Conservation (phyloP, 2,113 vertebrate genomes). For the Setophaga petechia region DNA sequence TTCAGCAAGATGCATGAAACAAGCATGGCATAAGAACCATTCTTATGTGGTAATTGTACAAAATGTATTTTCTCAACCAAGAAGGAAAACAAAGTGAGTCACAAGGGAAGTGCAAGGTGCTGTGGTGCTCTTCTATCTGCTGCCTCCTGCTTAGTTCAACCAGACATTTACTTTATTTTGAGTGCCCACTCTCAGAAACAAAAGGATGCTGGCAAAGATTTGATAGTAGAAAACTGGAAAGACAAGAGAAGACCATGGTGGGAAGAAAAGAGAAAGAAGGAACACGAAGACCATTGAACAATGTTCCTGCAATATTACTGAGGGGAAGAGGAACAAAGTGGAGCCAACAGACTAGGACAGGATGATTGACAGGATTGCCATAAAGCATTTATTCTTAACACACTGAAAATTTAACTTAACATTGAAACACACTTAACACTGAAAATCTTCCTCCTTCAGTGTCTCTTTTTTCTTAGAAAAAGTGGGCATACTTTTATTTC, state of each 20-base stretch:
- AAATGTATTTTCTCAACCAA: neutral
- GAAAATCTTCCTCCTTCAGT: neutral
- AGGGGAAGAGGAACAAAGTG: neutral
- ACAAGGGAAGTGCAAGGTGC: neutral
- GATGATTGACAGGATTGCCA: neutral
- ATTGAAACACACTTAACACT: neutral
- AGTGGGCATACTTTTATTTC: neutral
- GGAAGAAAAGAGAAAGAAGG: neutral
- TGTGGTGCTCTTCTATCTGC: neutral
- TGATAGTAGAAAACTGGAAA: neutral
- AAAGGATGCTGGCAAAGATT: neutral
- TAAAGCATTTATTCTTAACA: neutral
- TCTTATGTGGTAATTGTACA: neutral
- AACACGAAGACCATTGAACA: neutral
- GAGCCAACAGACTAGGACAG: neutral
- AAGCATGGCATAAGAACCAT: neutral
- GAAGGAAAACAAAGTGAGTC: neutral
- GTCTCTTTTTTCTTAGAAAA: neutral
- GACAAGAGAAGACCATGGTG: accelerated
- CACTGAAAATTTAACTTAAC: neutral
- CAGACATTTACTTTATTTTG: neutral
- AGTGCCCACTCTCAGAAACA: neutral
- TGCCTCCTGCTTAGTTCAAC: neutral
- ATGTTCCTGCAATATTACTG: neutral
- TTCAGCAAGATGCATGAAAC: neutral